A percentile compares a stretch with the other conserved stretches of the same genome.
These are phyloP conservation scores for Emydocephalus ijimae DNA, from an alignment of 2,113 vertebrate genomes.

Conservation along the genomic window DNA sequence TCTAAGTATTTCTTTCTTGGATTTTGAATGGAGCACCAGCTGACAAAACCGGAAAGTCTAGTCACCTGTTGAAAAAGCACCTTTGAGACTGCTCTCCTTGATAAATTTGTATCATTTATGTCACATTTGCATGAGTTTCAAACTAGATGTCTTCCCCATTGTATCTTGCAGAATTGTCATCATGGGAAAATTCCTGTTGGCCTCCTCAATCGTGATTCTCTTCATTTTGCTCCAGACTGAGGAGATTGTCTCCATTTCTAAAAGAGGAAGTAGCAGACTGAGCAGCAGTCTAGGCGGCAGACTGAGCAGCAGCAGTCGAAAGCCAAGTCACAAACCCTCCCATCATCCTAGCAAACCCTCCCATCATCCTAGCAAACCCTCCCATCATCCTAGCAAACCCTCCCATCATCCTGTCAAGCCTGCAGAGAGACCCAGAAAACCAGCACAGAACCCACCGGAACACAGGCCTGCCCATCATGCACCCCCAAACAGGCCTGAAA, in stretches of 20 bases:
- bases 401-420: neutral
- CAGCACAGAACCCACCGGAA: neutral
- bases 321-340: neutral
- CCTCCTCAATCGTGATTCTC: conserved; percentile 53
- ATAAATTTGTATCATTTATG: neutral
- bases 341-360: neutral
- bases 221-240: conserved; percentile 55
- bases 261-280: conserved; percentile 37
- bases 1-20: too few species aligned
- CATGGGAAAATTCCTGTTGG: conserved; percentile 46
- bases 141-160: neutral
- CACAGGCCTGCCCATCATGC: neutral
- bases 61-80: too few species aligned
- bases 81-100: neutral
- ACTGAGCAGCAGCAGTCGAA: neutral
- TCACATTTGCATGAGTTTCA: neutral
- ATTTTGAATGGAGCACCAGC: too few species aligned
- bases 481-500: neutral
- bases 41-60: too few species aligned
- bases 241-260: conserved; percentile 39
- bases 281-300: too few species aligned
- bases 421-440: neutral
- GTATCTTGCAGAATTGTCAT: conserved; percentile 11
- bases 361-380: neutral
- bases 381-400: neutral